A percentile compares a stretch with the other conserved stretches of the same genome.
These are phyloP conservation scores for Alethe diademata DNA, from an alignment of 2,113 vertebrate genomes.

Conservation along the genomic window DNA sequence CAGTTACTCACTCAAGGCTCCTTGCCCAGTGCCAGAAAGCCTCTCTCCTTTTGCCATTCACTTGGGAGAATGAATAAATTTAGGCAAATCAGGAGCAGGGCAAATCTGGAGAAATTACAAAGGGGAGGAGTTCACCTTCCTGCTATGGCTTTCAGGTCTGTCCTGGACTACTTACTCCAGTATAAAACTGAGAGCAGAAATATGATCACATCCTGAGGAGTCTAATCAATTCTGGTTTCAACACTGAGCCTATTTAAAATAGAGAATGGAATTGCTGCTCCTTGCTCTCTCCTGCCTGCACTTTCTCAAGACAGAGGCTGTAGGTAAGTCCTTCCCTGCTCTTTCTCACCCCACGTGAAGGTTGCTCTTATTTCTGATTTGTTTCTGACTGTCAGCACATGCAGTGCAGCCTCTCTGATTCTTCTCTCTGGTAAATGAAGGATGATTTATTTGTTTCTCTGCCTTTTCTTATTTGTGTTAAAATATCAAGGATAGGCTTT, in stretches of 20 bases:
- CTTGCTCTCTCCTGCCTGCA: constrained; percentile 34
- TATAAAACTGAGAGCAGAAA: constrained; percentile 69
- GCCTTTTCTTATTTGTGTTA: background rate
- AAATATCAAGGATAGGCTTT: background rate
- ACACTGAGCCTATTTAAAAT: constrained; percentile 24
- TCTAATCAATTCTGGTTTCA: constrained; percentile 34
- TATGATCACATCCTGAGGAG: constrained; percentile 14
- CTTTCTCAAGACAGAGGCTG: constrained; percentile 31
- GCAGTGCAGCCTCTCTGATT: background rate
- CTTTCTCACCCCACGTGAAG: background rate
- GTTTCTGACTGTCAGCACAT: background rate
- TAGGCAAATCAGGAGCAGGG: constrained; percentile 37
- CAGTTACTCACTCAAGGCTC: background rate
- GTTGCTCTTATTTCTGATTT: background rate
- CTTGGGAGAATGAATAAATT: background rate
- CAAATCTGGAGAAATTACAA: constrained; percentile 57
- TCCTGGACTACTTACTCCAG: constrained; percentile 37
- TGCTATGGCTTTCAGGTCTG: constrained; percentile 56
- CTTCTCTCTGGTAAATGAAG: background rate
- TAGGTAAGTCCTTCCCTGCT: constrained; percentile 52
- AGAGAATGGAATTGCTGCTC: constrained; percentile 51
- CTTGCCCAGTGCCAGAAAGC: background rate
- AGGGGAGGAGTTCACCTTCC: constrained; percentile 68
- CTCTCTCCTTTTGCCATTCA: background rate
- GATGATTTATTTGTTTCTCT: background rate